phyloP scores from a whole-genome alignment of 2,797 vertebrate species.

The Heliangelus exortis region DNA sequence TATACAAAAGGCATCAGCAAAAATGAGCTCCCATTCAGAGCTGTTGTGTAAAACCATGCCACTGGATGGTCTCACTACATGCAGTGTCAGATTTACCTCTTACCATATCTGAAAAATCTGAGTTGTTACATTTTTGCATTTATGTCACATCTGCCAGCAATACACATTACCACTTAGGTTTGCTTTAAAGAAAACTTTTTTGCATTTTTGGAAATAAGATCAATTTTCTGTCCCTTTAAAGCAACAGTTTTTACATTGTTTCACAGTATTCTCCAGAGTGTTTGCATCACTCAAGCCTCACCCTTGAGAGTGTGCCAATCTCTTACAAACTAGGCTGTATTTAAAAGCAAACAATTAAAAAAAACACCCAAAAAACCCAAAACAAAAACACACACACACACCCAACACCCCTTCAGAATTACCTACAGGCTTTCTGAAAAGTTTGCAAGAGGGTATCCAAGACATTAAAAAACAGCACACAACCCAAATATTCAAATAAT shows the following conservation, averaged over 20 bases:
- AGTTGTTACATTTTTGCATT: neutral
- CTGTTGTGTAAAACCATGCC: fast-evolving
- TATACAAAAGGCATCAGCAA: neutral
- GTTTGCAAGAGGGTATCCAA: neutral
- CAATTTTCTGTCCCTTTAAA: neutral
- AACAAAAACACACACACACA: no score
- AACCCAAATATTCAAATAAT: neutral
- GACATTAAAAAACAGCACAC: neutral
- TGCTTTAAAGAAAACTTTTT: neutral
- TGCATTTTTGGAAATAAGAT: neutral
- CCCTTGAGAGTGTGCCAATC: neutral
- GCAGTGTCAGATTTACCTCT: neutral
- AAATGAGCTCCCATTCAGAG: neutral
- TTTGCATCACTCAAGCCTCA: fast-evolving
- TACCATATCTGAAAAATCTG: neutral
- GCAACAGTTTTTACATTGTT: neutral
- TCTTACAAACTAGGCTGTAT: neutral
- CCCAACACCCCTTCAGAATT: neutral
- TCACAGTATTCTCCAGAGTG: neutral
- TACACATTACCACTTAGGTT: neutral
- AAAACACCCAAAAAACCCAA: no score
- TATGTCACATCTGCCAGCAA: neutral
- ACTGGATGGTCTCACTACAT: neutral
- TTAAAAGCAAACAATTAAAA: neutral
- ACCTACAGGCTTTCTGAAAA: neutral